Percentiles rank a stretch among this genome's conserved stretches.
These are phyloP conservation scores for Tenthredo mesomela DNA, from an alignment of 2,888 invertebrate genomes.

Conservation along the genomic window DNA sequence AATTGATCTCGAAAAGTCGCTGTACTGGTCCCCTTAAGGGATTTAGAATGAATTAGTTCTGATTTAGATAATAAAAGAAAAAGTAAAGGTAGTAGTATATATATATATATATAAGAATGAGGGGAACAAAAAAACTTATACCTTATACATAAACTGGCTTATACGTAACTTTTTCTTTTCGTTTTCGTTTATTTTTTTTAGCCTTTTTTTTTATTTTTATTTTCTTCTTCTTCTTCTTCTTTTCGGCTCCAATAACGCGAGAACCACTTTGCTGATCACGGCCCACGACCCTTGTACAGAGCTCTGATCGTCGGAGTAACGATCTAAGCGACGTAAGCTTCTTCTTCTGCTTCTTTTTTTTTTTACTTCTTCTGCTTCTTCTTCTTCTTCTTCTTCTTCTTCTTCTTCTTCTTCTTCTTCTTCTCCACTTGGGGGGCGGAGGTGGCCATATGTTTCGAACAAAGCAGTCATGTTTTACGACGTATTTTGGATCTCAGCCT, in stretches of 20 bases:
- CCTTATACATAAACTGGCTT: neutral
- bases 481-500: slow-evolving; percentile 2
- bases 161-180: neutral
- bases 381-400: neutral
- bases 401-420: neutral
- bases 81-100: too few species aligned
- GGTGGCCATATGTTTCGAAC: slow-evolving; percentile 40
- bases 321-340: slow-evolving; percentile 51
- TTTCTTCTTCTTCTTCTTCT: neutral
- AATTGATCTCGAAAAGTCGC: too few species aligned
- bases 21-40: too few species aligned
- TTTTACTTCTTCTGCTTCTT: neutral
- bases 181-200: neutral
- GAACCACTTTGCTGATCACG: slow-evolving; percentile 35
- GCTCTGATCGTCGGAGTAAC: slow-evolving; percentile 37
- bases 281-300: slow-evolving; percentile 37
- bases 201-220: neutral
- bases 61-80: neutral
- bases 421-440: neutral
- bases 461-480: slow-evolving; percentile 51
- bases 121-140: slow-evolving; percentile 1
- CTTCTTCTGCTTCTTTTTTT: slow-evolving; percentile 27
- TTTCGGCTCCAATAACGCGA: slow-evolving; percentile 32
- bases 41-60: neutral
- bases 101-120: too few species aligned